Conservation (phyloP, 2,797 vertebrate species). For the Gymnothorax reevesii region DNA sequence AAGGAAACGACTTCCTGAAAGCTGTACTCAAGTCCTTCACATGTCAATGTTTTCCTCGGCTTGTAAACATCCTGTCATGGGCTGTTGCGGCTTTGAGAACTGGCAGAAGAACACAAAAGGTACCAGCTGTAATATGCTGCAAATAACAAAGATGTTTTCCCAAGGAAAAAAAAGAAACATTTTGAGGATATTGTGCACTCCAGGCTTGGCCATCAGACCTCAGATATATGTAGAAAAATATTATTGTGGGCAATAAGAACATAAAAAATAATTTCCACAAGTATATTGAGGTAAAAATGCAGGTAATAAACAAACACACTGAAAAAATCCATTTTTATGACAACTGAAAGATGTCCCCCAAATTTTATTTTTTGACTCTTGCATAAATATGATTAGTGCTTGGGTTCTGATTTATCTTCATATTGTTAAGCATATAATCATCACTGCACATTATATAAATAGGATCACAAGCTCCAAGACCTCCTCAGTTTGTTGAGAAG, state of each 20-base stretch:
- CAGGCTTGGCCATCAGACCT: conserved; percentile 1
- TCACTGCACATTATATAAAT: neutral
- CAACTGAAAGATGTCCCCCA: no score
- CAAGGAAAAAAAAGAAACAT: neutral
- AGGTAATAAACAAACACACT: no score
- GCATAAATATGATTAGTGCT: no score
- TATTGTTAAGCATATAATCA: no score
- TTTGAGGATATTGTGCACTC: neutral
- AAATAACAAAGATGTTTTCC: conserved; percentile 20
- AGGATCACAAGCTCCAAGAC: neutral
- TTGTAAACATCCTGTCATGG: conserved; percentile 50
- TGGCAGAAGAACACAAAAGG: conserved; percentile 42
- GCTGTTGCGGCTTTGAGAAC: conserved; percentile 50
- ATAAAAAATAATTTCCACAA: no score
- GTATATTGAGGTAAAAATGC: no score
- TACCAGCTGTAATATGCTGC: conserved; percentile 25
- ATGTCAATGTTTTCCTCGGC: conserved; percentile 34
- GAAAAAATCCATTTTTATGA: no score
- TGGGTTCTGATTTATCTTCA: no score
- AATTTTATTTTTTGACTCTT: no score
- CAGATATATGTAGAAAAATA: neutral
- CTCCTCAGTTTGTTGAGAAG: neutral
- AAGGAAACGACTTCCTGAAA: conserved; percentile 35
- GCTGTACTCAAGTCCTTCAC: conserved; percentile 31
- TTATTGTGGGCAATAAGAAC: no score